Base-by-base conservation (phyloP, 2,797 vertebrate genomes). In the Enteromius trimaculatus region DNA sequence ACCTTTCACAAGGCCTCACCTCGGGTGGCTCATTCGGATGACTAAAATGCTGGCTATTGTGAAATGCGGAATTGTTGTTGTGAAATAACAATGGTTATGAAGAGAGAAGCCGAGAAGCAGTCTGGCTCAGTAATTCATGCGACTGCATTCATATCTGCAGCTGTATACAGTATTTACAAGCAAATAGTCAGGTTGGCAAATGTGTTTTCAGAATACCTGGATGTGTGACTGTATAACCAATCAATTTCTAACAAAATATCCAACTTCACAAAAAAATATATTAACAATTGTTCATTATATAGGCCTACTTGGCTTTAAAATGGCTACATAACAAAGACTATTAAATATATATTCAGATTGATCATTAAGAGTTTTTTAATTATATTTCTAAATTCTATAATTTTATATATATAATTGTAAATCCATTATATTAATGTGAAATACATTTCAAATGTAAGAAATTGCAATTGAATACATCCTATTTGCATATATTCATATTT, bases 1-100 rank as follows among this genome's bases (percentile, higher is more conserved):
- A 84, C 37, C 83, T 74, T 69, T 51, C 16, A 37, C 60, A 23
- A 49, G 75, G 79, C 53, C 71, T 82, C 37, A 65, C 72, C 37
- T 79, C 42, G 19, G 66, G 70, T 44, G 74, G 51, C 70, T 84
- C 23, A 60, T 75, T 62, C 69, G 70, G 26, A 69, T 31, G 42
- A 16, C 39, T 68, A 69, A 47, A 64, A n/a, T 11, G n/a, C 14
- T 0, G n/a, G 60, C 44, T 23, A 42, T 76, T 76, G 47, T 14
- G 34, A 55, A 68, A 82, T 21, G 17, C 19, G 29, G 62, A 31
- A 31, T 64, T 31, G 62, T 31, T 31, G 16, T 64, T 64, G 62
- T 31, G 16, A 31, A 55, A 34, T 21, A 76, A 49, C 70, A 49
- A 29, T 53, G 14, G 31, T 13, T 53, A 64, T 21, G 23, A 42